Evolutionary conservation across 2,888 invertebrate genomes (phyloP), one percentile per base, ranked within the genome.

Genomic region (Lithophane socia): DNA sequence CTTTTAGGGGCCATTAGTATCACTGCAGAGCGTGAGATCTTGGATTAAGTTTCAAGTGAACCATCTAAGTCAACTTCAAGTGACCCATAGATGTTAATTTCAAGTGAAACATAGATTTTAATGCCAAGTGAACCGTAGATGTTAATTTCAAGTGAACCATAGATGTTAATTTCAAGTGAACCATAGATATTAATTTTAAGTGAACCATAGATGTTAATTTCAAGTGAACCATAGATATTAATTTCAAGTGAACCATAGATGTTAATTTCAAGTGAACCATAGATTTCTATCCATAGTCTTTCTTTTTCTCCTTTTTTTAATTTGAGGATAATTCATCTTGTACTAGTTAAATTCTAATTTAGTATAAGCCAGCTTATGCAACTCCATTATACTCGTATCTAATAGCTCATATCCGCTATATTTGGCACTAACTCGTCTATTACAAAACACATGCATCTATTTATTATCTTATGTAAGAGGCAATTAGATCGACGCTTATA

Each of bases 371-470:
- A 13, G 24, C 54, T 83, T 84, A 79, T 71, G 58, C 10, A 84
- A 80, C 42, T 29, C 12, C 29, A 58, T 70, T 60, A 29, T 24
- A n/a, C n/a, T n/a, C n/a, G n/a, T n/a, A 58, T 63, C 13, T n/a
- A 58, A 73, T 29, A 44, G 10, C 49, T 56, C 24, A 69, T 24
- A 44, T 84, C 72, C 75, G 80, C 42, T 13, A 72, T 58, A 58
- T 66, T 69, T 54, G 54, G 3, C 54, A 75, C 24, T 63, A 70
- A 72, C 73, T 72, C 2, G 63, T 29, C 47, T 44, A 4, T 81
- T 47, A 75, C 61, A 80, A 75, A 72, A 83, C 47, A 49, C 37
- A 54, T 75, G 60, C 42, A 72, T 56, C 24, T 58, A 44, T 37
- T 3, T 56, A 56, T 60, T 69, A 3, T 29, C 12, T 84, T 75